Evolutionary conservation across 2,888 invertebrate species (phyloP).

Genomic region (Morpho deidamia): DNA sequence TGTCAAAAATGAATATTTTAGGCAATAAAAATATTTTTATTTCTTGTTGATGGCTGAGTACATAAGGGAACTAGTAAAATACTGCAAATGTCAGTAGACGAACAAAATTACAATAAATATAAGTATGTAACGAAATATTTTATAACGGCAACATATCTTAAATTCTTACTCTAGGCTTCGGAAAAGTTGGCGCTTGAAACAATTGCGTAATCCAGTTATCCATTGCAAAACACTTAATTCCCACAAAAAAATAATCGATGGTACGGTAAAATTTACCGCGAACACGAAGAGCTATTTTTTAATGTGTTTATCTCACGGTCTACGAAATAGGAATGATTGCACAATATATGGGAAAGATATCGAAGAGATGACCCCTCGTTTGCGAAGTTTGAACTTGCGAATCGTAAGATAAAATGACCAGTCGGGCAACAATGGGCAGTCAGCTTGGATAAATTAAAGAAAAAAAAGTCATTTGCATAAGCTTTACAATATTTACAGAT

Average conservation of each 20-base stretch:
- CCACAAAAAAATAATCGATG: constrained; percentile 3
- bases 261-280: constrained; percentile 4
- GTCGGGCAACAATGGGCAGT: constrained; percentile 45
- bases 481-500: constrained; percentile 5
- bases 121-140: not conserved
- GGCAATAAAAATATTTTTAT: too few relatives aligned
- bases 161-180: constrained; percentile 56
- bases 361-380: constrained; percentile 63
- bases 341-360: constrained; percentile 57
- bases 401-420: constrained; percentile 65
- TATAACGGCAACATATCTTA: not conserved
- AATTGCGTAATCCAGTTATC: constrained; percentile 72
- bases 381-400: constrained; percentile 51
- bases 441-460: constrained; percentile 27
- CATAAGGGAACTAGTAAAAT: too few relatives aligned
- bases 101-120: too few relatives aligned
- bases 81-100: too few relatives aligned
- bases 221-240: constrained; percentile 37
- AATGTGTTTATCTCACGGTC: constrained; percentile 58
- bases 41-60: too few relatives aligned
- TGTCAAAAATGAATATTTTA: too few relatives aligned
- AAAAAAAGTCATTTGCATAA: constrained; percentile 56
- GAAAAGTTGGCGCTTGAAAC: constrained; percentile 61
- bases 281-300: constrained; percentile 11
- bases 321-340: constrained; percentile 53